Base-by-base conservation (phyloP, 1,140 invertebrate species). In the Chionoecetes opilio region DNA sequence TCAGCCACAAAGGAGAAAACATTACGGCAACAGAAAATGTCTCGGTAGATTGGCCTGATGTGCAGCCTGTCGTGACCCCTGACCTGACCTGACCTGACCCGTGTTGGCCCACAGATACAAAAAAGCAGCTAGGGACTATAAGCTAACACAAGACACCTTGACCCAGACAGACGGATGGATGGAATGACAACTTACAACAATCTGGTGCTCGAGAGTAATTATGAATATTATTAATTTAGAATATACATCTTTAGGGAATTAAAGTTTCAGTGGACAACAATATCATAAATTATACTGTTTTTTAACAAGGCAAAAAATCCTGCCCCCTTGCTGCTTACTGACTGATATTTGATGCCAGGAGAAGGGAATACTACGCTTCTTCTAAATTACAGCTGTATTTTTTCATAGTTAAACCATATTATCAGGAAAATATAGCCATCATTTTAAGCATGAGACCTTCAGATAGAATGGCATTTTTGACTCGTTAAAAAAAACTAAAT, bases 71-170 rank as follows among this genome's bases (percentile, higher is more conserved):
- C 63, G n/a, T 26, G n/a, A 17, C 63, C 63, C 63, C 63, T 75
- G 63, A 75, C 21, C 21, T 75, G 21, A 26, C 21, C 63, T 75
- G 63, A 75, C n/a, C n/a, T n/a, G n/a, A n/a, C n/a, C n/a, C n/a
- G n/a, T n/a, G n/a, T n/a, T n/a, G n/a, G n/a, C n/a, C n/a, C n/a
- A n/a, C 11, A 21, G 63, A 75, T n/a, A 75, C 63, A 91, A 41
- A 89, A 17, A 89, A 91, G 89, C 89, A 91, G 53, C 89, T 91
- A 91, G 29, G 34, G 89, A 75, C 89, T 91, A 63, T 34, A 53
- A 8, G 21, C 46, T 91, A 34, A 91, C n/a, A 63, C 26, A 29
- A 91, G n/a, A 91, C 21, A 32, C 26, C 11, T 29, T 75, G 29
- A 53, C 8, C 21, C 21, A 75, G 26, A 21, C 63, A 75, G 63